phyloP scores from a whole-genome alignment of 2,113 vertebrate species.

The Neodon shergylaensis region DNA sequence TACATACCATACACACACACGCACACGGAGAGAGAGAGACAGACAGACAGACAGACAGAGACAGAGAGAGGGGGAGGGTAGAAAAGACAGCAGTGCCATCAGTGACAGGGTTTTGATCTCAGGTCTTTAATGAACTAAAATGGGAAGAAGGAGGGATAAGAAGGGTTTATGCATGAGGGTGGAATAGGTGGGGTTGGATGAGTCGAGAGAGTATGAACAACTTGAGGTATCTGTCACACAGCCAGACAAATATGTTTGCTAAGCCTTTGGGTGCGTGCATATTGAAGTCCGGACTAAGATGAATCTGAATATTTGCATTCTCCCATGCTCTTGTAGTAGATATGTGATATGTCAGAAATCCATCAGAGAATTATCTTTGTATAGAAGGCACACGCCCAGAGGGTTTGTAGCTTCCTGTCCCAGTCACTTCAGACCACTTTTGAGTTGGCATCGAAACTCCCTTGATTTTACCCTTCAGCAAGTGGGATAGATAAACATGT shows the following conservation, averaged over 20 bases:
- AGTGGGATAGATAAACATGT: constrained; percentile 66
- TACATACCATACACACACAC: too few relatives aligned
- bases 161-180: not conserved
- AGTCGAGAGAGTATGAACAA: not conserved
- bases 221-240: not conserved
- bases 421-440: constrained; percentile 51
- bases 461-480: constrained; percentile 64
- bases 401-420: constrained; percentile 12
- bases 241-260: not conserved
- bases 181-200: not conserved
- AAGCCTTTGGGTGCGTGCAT: not conserved
- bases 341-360: constrained; percentile 31
- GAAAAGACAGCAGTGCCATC: not conserved
- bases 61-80: not conserved
- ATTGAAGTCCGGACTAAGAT: constrained; percentile 48
- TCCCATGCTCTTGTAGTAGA: not conserved
- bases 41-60: not conserved
- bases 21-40: accelerated
- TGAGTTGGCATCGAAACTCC: constrained; percentile 51
- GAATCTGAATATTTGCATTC: constrained; percentile 39
- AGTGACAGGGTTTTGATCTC: not conserved
- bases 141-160: not conserved
- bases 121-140: not conserved
- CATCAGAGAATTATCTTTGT: constrained; percentile 59
- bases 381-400: constrained; percentile 30